Evolutionary conservation across 2,113 vertebrate genomes (phyloP).

Genomic region (Calonectris borealis): DNA sequence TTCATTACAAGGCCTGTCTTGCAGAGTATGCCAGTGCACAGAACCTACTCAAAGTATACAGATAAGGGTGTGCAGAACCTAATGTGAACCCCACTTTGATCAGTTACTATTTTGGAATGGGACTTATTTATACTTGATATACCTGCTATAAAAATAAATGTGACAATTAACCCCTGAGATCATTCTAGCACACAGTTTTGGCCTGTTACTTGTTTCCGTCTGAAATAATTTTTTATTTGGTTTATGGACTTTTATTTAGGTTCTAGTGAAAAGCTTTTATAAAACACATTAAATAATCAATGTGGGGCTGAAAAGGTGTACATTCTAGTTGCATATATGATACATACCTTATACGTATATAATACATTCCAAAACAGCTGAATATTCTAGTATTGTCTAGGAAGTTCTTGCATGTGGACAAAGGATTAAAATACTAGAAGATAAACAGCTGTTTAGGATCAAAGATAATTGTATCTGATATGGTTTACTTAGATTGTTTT

Average conservation of each 20-base stretch:
- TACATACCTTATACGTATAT: conserved; percentile 30
- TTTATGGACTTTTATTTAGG: conserved; percentile 51
- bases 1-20: not conserved
- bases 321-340: conserved; percentile 46
- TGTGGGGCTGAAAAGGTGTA: conserved; percentile 52
- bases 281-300: conserved; percentile 63
- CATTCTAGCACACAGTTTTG: conserved; percentile 44
- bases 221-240: conserved; percentile 63
- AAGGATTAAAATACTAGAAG: conserved; percentile 27
- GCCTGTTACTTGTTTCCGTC: conserved; percentile 51
- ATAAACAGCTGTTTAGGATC: conserved; percentile 34
- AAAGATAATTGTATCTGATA: conserved; percentile 11
- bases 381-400: not conserved
- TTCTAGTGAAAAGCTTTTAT: conserved; percentile 73
- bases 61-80: not conserved
- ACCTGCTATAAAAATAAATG: conserved; percentile 61
- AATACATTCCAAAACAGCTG: conserved; percentile 31
- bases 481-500: not conserved
- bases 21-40: not conserved
- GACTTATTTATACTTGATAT: not conserved
- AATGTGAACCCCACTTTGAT: not conserved
- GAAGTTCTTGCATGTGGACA: not conserved
- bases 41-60: not conserved
- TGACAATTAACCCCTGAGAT: conserved; percentile 66
- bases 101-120: not conserved